Conservation (phyloP, 2,797 vertebrate species). For the Leptoclinus maculatus region DNA sequence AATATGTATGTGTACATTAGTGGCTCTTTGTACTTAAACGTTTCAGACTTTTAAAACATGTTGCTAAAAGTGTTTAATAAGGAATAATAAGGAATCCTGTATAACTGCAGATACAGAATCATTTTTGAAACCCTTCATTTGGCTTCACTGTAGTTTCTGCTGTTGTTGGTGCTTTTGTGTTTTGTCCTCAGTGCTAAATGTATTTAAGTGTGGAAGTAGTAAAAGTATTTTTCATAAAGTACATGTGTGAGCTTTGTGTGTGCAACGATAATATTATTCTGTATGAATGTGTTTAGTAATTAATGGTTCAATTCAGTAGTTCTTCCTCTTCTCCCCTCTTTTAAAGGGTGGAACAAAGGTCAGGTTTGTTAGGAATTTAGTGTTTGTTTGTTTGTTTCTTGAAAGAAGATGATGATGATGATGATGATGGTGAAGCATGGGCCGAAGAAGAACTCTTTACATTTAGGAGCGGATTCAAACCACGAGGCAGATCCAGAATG, state of each 20-base stretch:
- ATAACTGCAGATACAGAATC: not conserved
- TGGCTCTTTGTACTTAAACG: conserved; percentile 55
- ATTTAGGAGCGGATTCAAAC: too few species aligned
- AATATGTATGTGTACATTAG: conserved; percentile 31
- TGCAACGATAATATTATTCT: not conserved
- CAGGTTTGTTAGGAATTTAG: not conserved
- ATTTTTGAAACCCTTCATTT: conserved; percentile 24
- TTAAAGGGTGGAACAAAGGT: not conserved
- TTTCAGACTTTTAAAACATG: conserved; percentile 20
- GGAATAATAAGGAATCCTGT: conserved; percentile 22
- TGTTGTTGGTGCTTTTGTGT: conserved; percentile 45
- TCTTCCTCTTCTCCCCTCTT: not conserved
- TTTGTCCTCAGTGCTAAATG: conserved; percentile 53
- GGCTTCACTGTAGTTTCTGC: conserved; percentile 38
- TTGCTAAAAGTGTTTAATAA: conserved; percentile 10
- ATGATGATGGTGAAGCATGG: too few species aligned
- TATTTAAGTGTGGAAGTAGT: conserved; percentile 51
- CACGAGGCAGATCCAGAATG: too few species aligned
- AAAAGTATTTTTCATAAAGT: conserved; percentile 62
- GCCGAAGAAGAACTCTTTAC: too few species aligned
- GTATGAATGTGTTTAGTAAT: not conserved
- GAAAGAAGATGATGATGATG: too few species aligned
- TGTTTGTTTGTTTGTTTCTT: too few species aligned
- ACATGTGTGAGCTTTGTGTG: conserved; percentile 5
- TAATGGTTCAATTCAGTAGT: not conserved